Conservation (phyloP, 2,888 invertebrate genomes). For the Orthosia gothica region DNA sequence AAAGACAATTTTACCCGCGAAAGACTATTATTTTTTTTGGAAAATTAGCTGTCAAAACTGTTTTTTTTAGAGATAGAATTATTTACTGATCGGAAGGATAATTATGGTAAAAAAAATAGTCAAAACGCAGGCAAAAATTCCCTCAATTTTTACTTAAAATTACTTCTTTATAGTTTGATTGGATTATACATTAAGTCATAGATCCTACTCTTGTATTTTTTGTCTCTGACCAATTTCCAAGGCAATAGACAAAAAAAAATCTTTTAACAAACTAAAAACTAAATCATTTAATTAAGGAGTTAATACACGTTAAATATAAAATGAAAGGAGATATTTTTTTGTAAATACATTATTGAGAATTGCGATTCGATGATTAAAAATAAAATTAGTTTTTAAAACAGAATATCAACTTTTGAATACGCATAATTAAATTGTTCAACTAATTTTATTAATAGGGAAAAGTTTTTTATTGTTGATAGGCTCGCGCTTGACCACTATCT, state of each 20-base stretch:
- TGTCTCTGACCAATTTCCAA: conserved; percentile 1
- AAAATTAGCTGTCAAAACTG: neutral
- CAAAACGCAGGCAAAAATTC: neutral
- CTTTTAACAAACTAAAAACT: conserved; percentile 30
- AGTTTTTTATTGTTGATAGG: neutral
- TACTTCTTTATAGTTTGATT: conserved; percentile 43
- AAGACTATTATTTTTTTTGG: neutral
- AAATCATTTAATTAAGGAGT: conserved; percentile 39
- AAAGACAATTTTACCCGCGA: conserved; percentile 9
- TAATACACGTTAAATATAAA: conserved; percentile 35
- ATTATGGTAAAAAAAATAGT: neutral
- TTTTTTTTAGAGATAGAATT: neutral
- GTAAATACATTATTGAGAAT: conserved; percentile 21
- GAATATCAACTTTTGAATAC: no score
- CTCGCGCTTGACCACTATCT: neutral
- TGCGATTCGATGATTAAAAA: neutral
- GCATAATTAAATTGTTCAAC: neutral
- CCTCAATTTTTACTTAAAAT: conserved; percentile 34
- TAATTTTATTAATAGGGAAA: no score
- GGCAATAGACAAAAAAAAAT: conserved; percentile 18
- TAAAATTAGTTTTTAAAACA: neutral
- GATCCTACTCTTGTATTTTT: conserved; percentile 32
- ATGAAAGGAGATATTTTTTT: neutral
- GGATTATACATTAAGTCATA: conserved; percentile 38
- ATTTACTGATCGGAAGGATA: neutral